Evolutionary conservation across 2,888 invertebrate species (phyloP).

Genomic region (Tetrapedia diversipes): DNA sequence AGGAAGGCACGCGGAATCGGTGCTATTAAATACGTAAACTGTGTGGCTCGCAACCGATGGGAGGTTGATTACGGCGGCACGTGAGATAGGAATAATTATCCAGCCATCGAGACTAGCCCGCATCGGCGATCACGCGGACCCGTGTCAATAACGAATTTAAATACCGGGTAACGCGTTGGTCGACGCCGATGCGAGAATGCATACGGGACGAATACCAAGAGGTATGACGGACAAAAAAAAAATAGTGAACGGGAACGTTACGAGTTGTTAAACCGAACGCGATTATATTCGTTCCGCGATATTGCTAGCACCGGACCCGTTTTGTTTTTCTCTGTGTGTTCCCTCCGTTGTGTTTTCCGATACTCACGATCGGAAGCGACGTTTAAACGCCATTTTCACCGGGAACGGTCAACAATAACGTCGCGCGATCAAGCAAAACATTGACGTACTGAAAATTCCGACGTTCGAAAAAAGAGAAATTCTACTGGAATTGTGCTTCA

Average conservation of each 20-base stretch:
- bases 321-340: slow-evolving; percentile 5
- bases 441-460: slow-evolving; percentile 8
- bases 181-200: not conserved
- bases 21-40: slow-evolving; percentile 54
- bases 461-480: not conserved
- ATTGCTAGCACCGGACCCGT: slow-evolving; percentile 18
- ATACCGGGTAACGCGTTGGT: slow-evolving; percentile 18
- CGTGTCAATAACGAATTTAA: slow-evolving; percentile 63
- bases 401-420: slow-evolving; percentile 31
- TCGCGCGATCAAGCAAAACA: slow-evolving; percentile 28
- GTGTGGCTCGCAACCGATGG: slow-evolving; percentile 11
- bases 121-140: slow-evolving; percentile 32
- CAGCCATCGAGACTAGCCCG: slow-evolving; percentile 53
- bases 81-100: slow-evolving; percentile 63
- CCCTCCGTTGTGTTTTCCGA: slow-evolving; percentile 18
- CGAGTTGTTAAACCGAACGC: slow-evolving; percentile 34
- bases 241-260: not conserved
- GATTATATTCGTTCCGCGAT: slow-evolving; percentile 48
- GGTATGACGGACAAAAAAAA: too few relatives aligned
- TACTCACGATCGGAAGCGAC: slow-evolving; percentile 21
- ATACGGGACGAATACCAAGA: not conserved
- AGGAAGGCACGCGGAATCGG: slow-evolving; percentile 13
- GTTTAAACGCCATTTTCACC: slow-evolving; percentile 37
- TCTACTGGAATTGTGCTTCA: not conserved
- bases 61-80: slow-evolving; percentile 45